Conservation (phyloP, 2,888 invertebrate genomes). For the Clunio marinus region DNA sequence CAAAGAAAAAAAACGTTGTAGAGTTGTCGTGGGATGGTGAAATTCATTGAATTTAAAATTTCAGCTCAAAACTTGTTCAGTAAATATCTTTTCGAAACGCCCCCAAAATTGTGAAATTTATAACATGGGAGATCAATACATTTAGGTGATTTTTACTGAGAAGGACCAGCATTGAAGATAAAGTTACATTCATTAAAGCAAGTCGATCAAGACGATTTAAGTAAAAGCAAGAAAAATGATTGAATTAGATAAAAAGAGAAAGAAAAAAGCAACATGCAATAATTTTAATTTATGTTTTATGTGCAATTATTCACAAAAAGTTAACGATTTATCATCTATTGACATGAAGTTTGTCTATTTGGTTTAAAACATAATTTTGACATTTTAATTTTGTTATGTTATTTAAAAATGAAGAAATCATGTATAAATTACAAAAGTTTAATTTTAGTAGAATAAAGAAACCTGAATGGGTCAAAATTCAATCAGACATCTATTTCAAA, state of each 20-base stretch:
- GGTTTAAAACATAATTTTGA: background rate
- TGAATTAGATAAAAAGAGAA: background rate
- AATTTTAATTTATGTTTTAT: conserved; percentile 33
- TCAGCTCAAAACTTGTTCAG: no score
- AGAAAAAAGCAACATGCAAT: background rate
- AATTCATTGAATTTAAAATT: no score
- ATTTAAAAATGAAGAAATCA: conserved; percentile 10
- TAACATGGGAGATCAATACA: no score
- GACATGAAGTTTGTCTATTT: background rate
- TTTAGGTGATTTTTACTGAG: background rate
- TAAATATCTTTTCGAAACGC: no score
- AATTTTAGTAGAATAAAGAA: conserved; percentile 14
- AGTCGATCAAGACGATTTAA: background rate
- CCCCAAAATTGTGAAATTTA: no score
- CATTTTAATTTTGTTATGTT: background rate
- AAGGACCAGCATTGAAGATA: background rate
- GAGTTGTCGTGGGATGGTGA: no score
- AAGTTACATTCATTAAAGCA: background rate
- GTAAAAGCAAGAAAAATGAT: background rate
- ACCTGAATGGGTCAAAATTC: conserved; percentile 4
- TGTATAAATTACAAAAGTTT: conserved; percentile 16
- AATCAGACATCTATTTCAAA: no score
- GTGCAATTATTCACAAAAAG: conserved; percentile 36
- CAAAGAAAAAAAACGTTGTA: background rate
- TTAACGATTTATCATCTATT: conserved; percentile 33